phyloP scores from a whole-genome alignment of 92 coral and sea anemone genomes.

The Anthopleura xanthogrammica region DNA sequence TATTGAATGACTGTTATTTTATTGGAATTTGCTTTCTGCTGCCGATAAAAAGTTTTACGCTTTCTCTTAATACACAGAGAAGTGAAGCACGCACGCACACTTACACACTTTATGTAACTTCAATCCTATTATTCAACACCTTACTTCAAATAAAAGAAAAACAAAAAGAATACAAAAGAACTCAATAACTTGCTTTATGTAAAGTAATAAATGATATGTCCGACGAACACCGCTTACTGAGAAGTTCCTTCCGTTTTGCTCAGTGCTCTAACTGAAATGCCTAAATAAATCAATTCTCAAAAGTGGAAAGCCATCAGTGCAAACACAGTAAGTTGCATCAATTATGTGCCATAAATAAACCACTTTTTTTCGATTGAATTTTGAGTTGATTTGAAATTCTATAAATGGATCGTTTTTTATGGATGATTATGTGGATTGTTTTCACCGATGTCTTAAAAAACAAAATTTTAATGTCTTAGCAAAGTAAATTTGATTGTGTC shows the following conservation, averaged over 20 bases:
- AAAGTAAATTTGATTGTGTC: background rate
- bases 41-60: too few species aligned
- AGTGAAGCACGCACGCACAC: too few species aligned
- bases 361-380: background rate
- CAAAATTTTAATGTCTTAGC: background rate
- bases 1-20: too few species aligned
- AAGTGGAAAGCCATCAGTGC: background rate
- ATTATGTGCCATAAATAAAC: background rate
- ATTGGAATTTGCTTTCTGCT: too few species aligned
- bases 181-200: background rate
- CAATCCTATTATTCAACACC: too few species aligned
- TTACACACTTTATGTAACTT: too few species aligned
- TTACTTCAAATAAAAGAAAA: background rate
- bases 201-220: background rate
- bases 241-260: background rate
- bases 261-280: background rate
- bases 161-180: background rate
- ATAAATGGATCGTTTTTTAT: background rate
- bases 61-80: too few species aligned
- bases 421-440: background rate
- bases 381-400: too few species aligned
- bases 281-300: conserved; percentile 3
- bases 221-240: background rate
- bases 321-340: background rate
- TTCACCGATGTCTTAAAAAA: background rate